A percentile compares a stretch with the other conserved stretches of the same genome.
Evolutionary conservation across 2,888 invertebrate genomes (phyloP).

Genomic region (Temnothorax unifasciatus): DNA sequence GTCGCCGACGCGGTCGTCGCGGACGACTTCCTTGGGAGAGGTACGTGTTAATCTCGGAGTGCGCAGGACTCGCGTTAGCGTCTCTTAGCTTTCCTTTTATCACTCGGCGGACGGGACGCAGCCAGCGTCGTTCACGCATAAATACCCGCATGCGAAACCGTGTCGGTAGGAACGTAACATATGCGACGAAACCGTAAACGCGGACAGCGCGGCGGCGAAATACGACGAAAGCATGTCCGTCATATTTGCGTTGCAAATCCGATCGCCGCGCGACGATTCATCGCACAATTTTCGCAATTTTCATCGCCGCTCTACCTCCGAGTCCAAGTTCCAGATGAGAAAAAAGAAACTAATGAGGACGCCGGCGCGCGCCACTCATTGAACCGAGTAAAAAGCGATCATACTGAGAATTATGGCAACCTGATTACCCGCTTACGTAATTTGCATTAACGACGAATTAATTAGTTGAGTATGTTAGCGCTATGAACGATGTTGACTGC

Average conservation of each 20-base stretch:
- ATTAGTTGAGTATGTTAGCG: background rate
- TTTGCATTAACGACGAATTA: slow-evolving; percentile 25
- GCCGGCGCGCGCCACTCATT: background rate
- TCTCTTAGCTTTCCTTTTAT: slow-evolving; percentile 59
- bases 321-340: slow-evolving; percentile 19
- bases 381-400: slow-evolving; percentile 26
- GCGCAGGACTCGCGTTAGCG: slow-evolving; percentile 39
- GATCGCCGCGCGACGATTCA: background rate
- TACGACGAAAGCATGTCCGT: background rate
- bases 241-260: background rate
- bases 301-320: background rate
- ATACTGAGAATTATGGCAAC: background rate
- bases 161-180: too few species aligned
- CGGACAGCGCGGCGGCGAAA: background rate
- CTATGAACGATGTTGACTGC: background rate
- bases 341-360: background rate
- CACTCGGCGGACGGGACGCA: slow-evolving; percentile 28
- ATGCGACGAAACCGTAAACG: slow-evolving; percentile 26
- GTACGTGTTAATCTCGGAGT: slow-evolving; percentile 30
- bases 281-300: slow-evolving; percentile 19
- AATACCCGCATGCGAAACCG: slow-evolving; percentile 60
- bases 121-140: slow-evolving; percentile 48
- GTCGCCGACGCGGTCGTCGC: background rate
- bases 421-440: background rate
- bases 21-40: background rate